phyloP scores from a whole-genome alignment of 2,888 invertebrate species.

The Temnothorax rugatulus region DNA sequence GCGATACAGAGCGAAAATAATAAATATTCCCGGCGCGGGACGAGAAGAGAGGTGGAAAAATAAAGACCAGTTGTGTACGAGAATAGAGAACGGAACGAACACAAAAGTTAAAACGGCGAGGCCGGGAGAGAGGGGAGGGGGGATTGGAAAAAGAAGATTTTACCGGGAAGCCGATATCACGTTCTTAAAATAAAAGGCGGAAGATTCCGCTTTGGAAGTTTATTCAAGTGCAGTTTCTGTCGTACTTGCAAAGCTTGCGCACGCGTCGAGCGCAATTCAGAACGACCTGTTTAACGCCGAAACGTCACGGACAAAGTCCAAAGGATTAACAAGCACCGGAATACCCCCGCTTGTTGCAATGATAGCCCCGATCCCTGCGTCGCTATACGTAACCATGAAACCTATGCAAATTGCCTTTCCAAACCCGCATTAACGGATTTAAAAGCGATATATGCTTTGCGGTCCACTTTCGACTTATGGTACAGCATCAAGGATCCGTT shows the following conservation, averaged over 20 bases:
- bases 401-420: constrained; percentile 83
- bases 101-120: not conserved
- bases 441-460: constrained; percentile 82
- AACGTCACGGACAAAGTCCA: constrained; percentile 72
- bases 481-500: constrained; percentile 79
- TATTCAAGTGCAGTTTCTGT: constrained; percentile 60
- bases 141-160: constrained; percentile 54
- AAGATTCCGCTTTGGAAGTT: constrained; percentile 38
- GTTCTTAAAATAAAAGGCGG: constrained; percentile 49
- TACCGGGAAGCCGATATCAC: constrained; percentile 48
- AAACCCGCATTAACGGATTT: constrained; percentile 83
- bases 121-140: not conserved
- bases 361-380: constrained; percentile 62
- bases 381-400: constrained; percentile 72
- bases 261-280: constrained; percentile 27
- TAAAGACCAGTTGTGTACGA: not conserved
- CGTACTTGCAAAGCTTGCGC: constrained; percentile 18
- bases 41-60: constrained; percentile 11
- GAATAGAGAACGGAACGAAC: not conserved
- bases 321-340: constrained; percentile 75
- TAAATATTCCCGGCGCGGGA: constrained; percentile 45
- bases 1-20: constrained; percentile 58
- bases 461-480: constrained; percentile 73
- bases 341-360: constrained; percentile 68
- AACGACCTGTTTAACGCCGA: constrained; percentile 46